Evolutionary conservation across 2,797 vertebrate genomes (phyloP).

Genomic region (Paramormyrops hopkinsi): DNA sequence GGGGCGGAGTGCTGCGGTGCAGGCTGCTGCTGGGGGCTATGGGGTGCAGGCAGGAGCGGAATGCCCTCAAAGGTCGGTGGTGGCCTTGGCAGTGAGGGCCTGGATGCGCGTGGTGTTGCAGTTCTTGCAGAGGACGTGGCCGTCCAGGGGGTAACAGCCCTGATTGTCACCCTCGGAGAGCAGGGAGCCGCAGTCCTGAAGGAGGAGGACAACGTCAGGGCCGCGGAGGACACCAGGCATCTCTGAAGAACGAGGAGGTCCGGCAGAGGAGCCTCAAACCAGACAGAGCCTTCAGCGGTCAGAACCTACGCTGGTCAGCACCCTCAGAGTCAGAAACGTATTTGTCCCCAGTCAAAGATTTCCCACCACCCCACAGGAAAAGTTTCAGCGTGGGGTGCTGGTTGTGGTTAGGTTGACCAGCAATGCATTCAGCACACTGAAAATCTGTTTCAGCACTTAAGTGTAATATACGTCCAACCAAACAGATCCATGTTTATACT

Average conservation of each 20-base stretch:
- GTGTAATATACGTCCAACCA: background rate
- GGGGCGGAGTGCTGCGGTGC: background rate
- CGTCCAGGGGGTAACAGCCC: constrained; percentile 95
- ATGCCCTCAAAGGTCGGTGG: constrained; percentile 87
- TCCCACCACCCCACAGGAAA: background rate
- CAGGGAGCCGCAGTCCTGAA: constrained; percentile 85
- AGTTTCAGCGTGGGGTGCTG: background rate
- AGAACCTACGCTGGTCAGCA: background rate
- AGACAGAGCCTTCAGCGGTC: background rate
- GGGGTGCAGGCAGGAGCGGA: constrained; percentile 22
- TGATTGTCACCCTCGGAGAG: constrained; percentile 98
- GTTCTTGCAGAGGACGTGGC: constrained; percentile 94
- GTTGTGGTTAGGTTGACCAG: background rate
- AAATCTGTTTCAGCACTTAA: background rate
- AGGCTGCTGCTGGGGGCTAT: background rate
- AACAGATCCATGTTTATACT: background rate
- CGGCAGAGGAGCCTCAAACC: background rate
- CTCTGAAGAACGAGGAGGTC: background rate
- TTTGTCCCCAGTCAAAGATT: background rate
- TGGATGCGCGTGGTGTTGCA: constrained; percentile 93
- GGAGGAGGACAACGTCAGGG: background rate
- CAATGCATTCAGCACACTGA: background rate
- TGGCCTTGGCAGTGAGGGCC: constrained; percentile 90
- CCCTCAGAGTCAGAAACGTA: background rate
- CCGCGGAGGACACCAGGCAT: background rate